Conservation (phyloP, 1,140 invertebrate genomes). For the Formica exsecta region DNA sequence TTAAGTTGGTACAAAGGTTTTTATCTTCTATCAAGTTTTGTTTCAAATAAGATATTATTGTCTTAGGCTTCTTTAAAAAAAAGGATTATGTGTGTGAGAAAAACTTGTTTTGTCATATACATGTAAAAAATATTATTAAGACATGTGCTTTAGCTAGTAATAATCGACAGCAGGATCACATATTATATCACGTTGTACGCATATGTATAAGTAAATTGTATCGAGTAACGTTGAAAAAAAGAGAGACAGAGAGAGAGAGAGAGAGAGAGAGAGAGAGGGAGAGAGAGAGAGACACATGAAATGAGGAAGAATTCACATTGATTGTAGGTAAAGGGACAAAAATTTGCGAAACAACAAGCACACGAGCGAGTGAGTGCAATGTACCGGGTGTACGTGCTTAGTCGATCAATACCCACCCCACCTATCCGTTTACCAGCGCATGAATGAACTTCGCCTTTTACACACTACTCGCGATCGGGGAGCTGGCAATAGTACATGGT, state of each 20-base stretch:
- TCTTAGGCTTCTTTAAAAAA: not conserved
- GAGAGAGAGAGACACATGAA: not conserved
- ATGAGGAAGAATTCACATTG: not conserved
- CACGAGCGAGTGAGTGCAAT: constrained; percentile 72
- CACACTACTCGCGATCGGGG: constrained; percentile 72
- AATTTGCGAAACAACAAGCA: constrained; percentile 70
- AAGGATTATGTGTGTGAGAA: not conserved
- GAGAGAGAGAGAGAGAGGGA: not conserved
- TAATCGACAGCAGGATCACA: too few species aligned
- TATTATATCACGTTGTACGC: too few species aligned
- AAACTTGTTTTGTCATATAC: too few species aligned
- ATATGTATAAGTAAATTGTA: too few species aligned
- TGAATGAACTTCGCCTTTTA: constrained; percentile 86
- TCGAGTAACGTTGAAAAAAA: not conserved
- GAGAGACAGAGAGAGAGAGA: not conserved
- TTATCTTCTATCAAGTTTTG: not conserved
- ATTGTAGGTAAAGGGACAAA: constrained; percentile 55
- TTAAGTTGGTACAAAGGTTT: not conserved
- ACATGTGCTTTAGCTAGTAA: too few species aligned
- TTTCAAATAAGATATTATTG: too few species aligned
- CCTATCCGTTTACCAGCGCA: constrained; percentile 83
- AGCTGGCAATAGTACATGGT: constrained; percentile 10
- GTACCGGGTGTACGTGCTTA: constrained; percentile 71
- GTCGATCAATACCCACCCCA: constrained; percentile 85
- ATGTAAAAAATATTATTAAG: too few species aligned